Percentiles rank a stretch among this genome's conserved stretches.
Conservation (phyloP, 2,888 invertebrate genomes). For the Helleia helle region DNA sequence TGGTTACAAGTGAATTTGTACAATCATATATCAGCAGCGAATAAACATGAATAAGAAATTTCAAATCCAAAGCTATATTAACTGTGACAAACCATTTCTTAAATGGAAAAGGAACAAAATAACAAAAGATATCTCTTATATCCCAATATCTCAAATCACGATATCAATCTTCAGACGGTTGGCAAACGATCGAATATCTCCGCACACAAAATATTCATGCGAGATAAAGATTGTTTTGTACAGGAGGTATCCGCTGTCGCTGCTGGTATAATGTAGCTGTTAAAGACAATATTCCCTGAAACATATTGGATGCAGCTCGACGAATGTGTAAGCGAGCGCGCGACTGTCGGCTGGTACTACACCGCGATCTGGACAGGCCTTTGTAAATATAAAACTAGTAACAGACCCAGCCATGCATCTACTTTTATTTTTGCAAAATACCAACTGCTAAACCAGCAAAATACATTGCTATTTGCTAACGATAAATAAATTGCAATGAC, state of each 20-base stretch:
- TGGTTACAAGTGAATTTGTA: too few species aligned
- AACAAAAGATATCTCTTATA: background rate
- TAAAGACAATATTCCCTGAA: slow-evolving; percentile 71
- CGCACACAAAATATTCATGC: slow-evolving; percentile 56
- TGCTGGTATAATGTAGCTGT: slow-evolving; percentile 67
- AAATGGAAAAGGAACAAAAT: background rate
- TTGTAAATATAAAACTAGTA: too few species aligned
- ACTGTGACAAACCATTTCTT: too few species aligned
- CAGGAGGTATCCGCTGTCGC: slow-evolving; percentile 31
- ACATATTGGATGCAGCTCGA: slow-evolving; percentile 71
- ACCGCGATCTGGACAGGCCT: background rate
- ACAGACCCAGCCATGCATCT: too few species aligned
- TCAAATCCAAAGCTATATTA: too few species aligned
- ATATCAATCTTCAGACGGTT: background rate
- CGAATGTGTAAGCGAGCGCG: slow-evolving; percentile 69
- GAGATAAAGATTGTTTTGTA: slow-evolving; percentile 28
- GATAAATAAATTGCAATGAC: too few species aligned
- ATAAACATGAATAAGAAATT: too few species aligned
- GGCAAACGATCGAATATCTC: slow-evolving; percentile 14
- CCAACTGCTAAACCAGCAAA: too few species aligned
- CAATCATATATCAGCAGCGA: too few species aligned
- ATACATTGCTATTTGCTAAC: too few species aligned
- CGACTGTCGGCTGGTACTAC: slow-evolving; percentile 26
- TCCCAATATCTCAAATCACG: background rate
- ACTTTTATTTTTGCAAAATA: too few species aligned